Conservation (phyloP, 2,888 invertebrate species). For the Leptinotarsa haldemani region DNA sequence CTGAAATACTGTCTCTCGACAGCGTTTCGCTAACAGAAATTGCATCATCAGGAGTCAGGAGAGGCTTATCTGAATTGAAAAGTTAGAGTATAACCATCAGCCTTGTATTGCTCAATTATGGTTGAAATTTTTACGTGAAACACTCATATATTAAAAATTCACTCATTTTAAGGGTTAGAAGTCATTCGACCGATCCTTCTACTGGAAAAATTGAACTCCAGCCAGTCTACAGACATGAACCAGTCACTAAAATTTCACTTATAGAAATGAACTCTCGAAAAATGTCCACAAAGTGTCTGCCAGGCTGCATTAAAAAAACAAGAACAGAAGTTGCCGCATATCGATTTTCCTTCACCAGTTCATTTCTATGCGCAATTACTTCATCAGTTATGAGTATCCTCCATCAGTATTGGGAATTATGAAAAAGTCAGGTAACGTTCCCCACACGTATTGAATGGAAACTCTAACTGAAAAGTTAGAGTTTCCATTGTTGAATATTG, state of each 20-base stretch:
- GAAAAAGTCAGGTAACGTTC: background rate
- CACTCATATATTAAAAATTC: too few species aligned
- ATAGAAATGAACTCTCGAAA: background rate
- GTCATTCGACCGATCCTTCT: too few species aligned
- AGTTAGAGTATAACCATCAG: too few species aligned
- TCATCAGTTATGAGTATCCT: background rate
- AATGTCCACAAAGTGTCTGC: background rate
- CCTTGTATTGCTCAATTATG: too few species aligned
- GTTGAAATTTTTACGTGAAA: too few species aligned
- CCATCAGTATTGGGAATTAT: background rate
- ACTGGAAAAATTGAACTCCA: too few species aligned
- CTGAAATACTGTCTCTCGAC: too few species aligned
- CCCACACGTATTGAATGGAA: conserved; percentile 16
- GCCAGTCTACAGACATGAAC: too few species aligned
- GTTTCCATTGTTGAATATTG: conserved; percentile 18
- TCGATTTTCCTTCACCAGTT: background rate
- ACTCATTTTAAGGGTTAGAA: too few species aligned
- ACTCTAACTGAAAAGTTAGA: conserved; percentile 35
- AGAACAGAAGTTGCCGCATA: conserved; percentile 5
- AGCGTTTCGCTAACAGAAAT: too few species aligned
- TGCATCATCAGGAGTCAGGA: too few species aligned
- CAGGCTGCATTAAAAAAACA: conserved; percentile 5
- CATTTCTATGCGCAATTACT: background rate
- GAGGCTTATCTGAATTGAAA: too few species aligned
- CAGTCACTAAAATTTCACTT: background rate